Evolutionary conservation across 2,797 vertebrate genomes (phyloP), one percentile per base, ranked within the genome.

Genomic region (Antennarius maculatus): DNA sequence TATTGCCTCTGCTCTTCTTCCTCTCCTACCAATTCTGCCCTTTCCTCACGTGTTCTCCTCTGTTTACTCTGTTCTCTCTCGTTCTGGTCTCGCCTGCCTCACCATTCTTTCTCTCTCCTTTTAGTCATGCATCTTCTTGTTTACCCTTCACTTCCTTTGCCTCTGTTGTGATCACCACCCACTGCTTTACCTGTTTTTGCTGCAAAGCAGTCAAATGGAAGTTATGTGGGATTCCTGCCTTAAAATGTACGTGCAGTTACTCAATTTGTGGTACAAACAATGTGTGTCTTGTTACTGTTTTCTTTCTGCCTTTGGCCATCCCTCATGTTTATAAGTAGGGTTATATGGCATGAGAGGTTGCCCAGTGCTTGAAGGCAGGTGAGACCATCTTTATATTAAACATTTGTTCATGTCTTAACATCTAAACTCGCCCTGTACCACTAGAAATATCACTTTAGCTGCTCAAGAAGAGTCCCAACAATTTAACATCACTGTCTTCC

Each of bases 161-260:
- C 58, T 73, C 54, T 45, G 46, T 67, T 54, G 58, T 54, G 65
- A 79, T 76, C 76, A 58, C 80, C 79, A 71, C 75, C 79, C 83
- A 78, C 80, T 80, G 71, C 31, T 81, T 79, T 74, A 71, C 75
- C 61, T 9, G 63, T 64, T 74, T 81, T 76, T 12, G 4, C 62
- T 52, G 45, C 51, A 3, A 47, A 63, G 52, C 70, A n/a, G 34
- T 79, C 66, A 70, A 50, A 73, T 65, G 58, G 71, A 87, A 85
- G 57, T 29, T 61, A 80, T 63, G 64, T 34, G 50, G 61, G 29
- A 52, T 61, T 80, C 83, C 61, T 73, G 74, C 74, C 76, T 61
- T 58, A 83, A 86, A 74, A 69, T 71, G 66, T 83, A 71, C 49
- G 18, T 57, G 39, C 50, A 23, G 47, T 70, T 75, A 43, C 66